A percentile compares a stretch with the other conserved stretches of the same genome.
These are phyloP conservation scores for Hydrotaea cyrtoneurina DNA, from an alignment of 2,888 invertebrate genomes.

Conservation along the genomic window DNA sequence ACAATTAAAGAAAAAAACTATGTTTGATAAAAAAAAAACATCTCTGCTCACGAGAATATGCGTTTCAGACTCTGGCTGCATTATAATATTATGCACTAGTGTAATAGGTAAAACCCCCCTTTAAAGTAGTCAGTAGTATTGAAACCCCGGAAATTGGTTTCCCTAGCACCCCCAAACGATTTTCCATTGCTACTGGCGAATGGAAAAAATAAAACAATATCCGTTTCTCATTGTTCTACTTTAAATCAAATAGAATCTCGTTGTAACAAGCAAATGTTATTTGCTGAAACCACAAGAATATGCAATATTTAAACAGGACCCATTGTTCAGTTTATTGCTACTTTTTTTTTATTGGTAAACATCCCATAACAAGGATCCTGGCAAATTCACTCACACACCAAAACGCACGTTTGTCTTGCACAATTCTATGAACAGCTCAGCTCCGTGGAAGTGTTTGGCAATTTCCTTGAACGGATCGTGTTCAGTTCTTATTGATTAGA, in stretches of 20 bases:
- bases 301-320: conserved; percentile 49
- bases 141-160: too few species aligned
- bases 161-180: not conserved
- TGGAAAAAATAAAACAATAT: not conserved
- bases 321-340: conserved; percentile 23
- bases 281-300: conserved; percentile 66
- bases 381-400: conserved; percentile 10
- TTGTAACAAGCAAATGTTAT: conserved; percentile 2
- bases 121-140: too few species aligned
- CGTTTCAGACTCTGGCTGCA: too few species aligned
- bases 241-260: conserved; percentile 20
- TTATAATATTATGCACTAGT: too few species aligned
- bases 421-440: conserved; percentile 49
- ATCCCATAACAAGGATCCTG: conserved; percentile 50
- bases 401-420: conserved; percentile 52
- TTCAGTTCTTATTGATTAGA: not conserved
- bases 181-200: not conserved
- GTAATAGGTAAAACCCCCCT: too few species aligned
- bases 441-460: conserved; percentile 12
- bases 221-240: conserved; percentile 7
- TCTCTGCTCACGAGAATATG: too few species aligned
- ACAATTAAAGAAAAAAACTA: too few species aligned
- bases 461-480: conserved; percentile 60
- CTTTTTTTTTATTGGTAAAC: conserved; percentile 54
- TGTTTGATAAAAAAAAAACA: too few species aligned